Evolutionary conservation across 2,888 invertebrate genomes (phyloP), one percentile per base, ranked within the genome.

Genomic region (Julus scanicus): DNA sequence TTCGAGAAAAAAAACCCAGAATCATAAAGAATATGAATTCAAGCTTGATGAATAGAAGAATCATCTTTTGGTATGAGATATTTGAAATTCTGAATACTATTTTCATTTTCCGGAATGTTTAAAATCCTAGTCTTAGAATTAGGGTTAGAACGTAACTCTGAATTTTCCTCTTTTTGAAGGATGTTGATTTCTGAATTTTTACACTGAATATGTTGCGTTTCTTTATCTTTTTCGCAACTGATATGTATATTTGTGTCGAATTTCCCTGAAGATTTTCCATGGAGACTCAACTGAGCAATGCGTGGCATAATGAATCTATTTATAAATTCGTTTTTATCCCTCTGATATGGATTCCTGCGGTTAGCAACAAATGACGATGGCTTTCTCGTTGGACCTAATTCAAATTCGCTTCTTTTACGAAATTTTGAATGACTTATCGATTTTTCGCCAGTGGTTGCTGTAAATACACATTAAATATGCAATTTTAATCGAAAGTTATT

Each of bases 361-460:
- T 63, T 8, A 6, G 17, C n/a, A 63, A 63, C n/a, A 44, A 6
- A 44, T 44, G 44, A 44, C 20, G 4, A n/a, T 63, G 20, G 63
- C 17, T 63, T 63, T 20, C n/a, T 63, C n/a, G 6, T 63, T 63
- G 63, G 63, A 6, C 2, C 1, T 20, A n/a, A 63, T 63, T 63
- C 63, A 63, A 63, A 63, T 63, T 63, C 63, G n/a, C 63, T 63
- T 63, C 63, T 63, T 63, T 63, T 63, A 17, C n/a, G n/a, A 63
- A 20, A 8, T 63, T 63, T 63, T 63, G 63, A 8, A 63, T 63
- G n/a, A n/a, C n/a, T n/a, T 63, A 5, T n/a, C 63, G 20, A 63
- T 63, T 3, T 17, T 20, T n/a, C n/a, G 0, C 8, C 63, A 63
- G 63, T 17, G 2, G 3, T n/a, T n/a, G 5, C 63, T 63, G 63